phyloP scores from a whole-genome alignment of 2,797 vertebrate genomes.

The Amniataba percoides region DNA sequence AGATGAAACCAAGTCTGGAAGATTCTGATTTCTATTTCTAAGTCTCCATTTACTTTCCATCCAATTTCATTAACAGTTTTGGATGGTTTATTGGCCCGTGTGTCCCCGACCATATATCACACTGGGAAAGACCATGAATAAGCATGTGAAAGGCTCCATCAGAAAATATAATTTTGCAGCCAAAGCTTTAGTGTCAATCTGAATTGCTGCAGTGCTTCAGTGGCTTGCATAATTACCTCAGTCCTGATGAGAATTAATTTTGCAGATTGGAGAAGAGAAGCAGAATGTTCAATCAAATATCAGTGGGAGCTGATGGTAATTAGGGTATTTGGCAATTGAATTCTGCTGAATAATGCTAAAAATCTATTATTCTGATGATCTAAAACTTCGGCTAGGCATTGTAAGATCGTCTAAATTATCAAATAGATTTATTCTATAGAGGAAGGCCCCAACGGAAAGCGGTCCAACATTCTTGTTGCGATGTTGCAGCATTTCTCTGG shows the following conservation, averaged over 20 bases:
- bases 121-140: constrained; percentile 70
- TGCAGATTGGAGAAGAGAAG: constrained; percentile 56
- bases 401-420: constrained; percentile 14
- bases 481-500: not conserved
- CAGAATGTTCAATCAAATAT: constrained; percentile 63
- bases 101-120: constrained; percentile 71
- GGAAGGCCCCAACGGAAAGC: constrained; percentile 10
- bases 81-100: constrained; percentile 65
- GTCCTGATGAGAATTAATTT: constrained; percentile 74
- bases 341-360: constrained; percentile 56
- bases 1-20: constrained; percentile 39
- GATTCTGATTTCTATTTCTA: constrained; percentile 61
- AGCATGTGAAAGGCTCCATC: constrained; percentile 76
- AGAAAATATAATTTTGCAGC: constrained; percentile 77
- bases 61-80: constrained; percentile 77
- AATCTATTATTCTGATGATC: constrained; percentile 39
- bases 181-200: constrained; percentile 76
- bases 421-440: not conserved
- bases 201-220: constrained; percentile 75
- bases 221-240: constrained; percentile 74
- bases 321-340: constrained; percentile 55
- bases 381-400: not conserved
- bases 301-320: constrained; percentile 48
- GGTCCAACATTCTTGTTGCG: not conserved
- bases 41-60: constrained; percentile 64